phyloP scores from a whole-genome alignment of 1,140 invertebrate genomes.

The Antheraea pernyi region DNA sequence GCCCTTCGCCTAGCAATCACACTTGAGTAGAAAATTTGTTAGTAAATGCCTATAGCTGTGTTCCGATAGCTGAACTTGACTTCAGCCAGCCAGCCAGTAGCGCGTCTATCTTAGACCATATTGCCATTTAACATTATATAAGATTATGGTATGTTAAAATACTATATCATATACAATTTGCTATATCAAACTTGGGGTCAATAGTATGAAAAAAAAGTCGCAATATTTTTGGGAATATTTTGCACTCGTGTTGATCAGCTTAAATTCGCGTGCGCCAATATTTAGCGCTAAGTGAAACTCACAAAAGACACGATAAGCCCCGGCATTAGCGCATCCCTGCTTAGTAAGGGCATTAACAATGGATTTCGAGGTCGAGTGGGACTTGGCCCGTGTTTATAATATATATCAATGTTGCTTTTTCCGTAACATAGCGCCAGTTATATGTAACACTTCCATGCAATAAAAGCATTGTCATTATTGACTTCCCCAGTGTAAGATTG shows the following conservation, averaged over 20 bases:
- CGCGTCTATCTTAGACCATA: no score
- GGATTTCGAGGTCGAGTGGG: slow-evolving; percentile 6
- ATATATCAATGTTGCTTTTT: background rate
- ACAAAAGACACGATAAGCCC: slow-evolving; percentile 38
- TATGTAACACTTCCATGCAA: background rate
- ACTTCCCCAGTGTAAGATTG: no score
- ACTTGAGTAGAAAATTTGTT: no score
- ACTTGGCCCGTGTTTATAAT: background rate
- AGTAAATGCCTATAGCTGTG: no score
- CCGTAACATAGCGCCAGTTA: background rate
- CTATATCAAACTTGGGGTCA: no score
- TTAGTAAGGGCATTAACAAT: slow-evolving; percentile 28
- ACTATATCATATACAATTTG: no score
- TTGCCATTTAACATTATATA: no score
- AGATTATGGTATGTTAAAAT: no score
- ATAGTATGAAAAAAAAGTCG: background rate
- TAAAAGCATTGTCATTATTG: no score
- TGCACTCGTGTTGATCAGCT: background rate
- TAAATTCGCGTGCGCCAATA: slow-evolving; percentile 27
- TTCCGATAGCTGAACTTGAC: no score
- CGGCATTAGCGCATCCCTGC: slow-evolving; percentile 30
- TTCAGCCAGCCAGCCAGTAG: no score
- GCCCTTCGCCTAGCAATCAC: no score
- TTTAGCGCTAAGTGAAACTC: slow-evolving; percentile 34
- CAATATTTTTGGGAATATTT: background rate